These are phyloP conservation scores for Kryptopterus vitreolus DNA, from an alignment of 2,797 vertebrate species.

Conservation along the genomic window DNA sequence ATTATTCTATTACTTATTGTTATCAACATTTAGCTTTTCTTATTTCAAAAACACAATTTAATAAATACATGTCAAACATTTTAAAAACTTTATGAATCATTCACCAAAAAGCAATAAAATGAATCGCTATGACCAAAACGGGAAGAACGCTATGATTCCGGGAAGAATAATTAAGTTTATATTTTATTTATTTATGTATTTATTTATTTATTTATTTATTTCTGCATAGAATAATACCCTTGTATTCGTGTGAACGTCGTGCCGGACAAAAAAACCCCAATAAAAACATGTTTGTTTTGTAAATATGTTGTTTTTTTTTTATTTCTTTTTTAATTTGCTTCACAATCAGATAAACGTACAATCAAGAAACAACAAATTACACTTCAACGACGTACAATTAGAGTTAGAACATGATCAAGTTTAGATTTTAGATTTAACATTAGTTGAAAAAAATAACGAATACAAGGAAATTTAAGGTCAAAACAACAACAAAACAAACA, in stretches of 20 bases:
- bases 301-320: slow-evolving; percentile 7
- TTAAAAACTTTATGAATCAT: no score
- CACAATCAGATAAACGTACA: neutral
- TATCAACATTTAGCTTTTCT: no score
- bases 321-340: neutral
- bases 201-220: no score
- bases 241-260: neutral
- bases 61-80: no score
- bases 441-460: neutral
- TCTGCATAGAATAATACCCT: neutral
- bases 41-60: no score
- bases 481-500: neutral
- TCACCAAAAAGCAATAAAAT: no score
- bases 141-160: no score
- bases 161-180: no score
- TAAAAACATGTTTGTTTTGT: neutral
- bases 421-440: no score
- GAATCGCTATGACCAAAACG: no score
- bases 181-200: no score
- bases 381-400: neutral
- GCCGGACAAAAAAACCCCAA: neutral
- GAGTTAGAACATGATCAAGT: neutral
- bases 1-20: no score
- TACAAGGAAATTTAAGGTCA: neutral
- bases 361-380: neutral